Percentiles rank a stretch among this genome's conserved stretches.
Evolutionary conservation across 2,113 vertebrate genomes (phyloP).

Genomic region (Furnarius figulus): DNA sequence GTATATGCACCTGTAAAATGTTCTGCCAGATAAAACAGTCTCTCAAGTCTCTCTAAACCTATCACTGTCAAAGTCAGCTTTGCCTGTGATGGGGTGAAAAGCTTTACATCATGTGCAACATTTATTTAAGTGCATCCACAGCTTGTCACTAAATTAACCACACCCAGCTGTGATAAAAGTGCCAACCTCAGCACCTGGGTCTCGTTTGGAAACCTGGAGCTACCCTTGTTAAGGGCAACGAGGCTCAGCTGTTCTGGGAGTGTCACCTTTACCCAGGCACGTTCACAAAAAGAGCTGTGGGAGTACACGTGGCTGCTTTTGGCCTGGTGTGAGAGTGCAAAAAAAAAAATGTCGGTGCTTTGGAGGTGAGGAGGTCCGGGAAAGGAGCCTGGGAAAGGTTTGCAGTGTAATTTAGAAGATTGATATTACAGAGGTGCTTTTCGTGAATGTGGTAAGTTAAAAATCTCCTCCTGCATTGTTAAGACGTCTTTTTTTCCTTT

Average conservation of each 20-base stretch:
- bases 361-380: background rate
- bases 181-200: background rate
- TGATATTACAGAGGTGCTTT: rapidly evolving
- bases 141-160: background rate
- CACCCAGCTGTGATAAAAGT: background rate
- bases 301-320: rapidly evolving
- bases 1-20: background rate
- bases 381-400: background rate
- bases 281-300: too few relatives aligned
- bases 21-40: background rate
- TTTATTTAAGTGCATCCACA: background rate
- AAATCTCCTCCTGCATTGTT: rapidly evolving
- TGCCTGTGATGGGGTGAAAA: background rate
- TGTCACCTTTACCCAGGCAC: rapidly evolving
- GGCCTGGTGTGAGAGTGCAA: background rate
- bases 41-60: background rate
- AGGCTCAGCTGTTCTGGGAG: background rate
- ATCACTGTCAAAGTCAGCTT: background rate
- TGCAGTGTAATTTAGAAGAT: rapidly evolving
- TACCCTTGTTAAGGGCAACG: background rate
- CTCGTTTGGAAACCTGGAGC: background rate
- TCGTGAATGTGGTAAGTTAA: background rate
- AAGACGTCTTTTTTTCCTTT: rapidly evolving
- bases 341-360: rapidly evolving
- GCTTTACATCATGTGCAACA: background rate